phyloP scores from a whole-genome alignment of 1,140 invertebrate species.

The Cylas formicarius region DNA sequence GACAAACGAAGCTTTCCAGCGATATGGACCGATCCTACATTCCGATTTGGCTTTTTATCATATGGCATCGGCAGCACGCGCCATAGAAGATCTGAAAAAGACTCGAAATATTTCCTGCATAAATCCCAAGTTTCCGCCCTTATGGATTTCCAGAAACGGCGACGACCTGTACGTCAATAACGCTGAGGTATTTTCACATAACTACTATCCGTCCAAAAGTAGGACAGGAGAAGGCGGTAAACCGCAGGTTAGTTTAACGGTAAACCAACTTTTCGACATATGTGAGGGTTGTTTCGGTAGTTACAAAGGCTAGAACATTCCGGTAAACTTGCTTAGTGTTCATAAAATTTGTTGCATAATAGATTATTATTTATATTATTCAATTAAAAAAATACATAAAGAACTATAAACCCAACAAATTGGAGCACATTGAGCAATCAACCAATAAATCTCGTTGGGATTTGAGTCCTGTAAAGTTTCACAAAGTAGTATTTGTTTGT shows the following conservation, averaged over 20 bases:
- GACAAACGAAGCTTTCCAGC: constrained; percentile 62
- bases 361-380: not conserved
- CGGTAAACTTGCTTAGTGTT: not conserved
- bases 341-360: constrained; percentile 1
- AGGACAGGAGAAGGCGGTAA: constrained; percentile 23
- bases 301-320: not conserved
- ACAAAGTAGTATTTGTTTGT: no score
- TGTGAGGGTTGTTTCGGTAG: not conserved
- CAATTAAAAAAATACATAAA: no score
- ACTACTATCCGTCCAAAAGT: constrained; percentile 58
- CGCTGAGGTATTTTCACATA: constrained; percentile 57
- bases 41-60: constrained; percentile 61
- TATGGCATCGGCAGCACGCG: constrained; percentile 18
- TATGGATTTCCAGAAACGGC: constrained; percentile 62
- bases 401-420: no score
- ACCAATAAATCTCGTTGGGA: no score
- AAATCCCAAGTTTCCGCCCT: constrained; percentile 58
- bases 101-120: constrained; percentile 47
- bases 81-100: constrained; percentile 49
- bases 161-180: constrained; percentile 73
- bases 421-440: no score
- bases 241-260: constrained; percentile 32
- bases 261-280: not conserved
- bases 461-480: no score
- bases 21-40: constrained; percentile 35